A percentile compares a stretch with the other conserved stretches of the same genome.
phyloP scores from a whole-genome alignment of 1,140 invertebrate species.

The Drosophila persimilis region DNA sequence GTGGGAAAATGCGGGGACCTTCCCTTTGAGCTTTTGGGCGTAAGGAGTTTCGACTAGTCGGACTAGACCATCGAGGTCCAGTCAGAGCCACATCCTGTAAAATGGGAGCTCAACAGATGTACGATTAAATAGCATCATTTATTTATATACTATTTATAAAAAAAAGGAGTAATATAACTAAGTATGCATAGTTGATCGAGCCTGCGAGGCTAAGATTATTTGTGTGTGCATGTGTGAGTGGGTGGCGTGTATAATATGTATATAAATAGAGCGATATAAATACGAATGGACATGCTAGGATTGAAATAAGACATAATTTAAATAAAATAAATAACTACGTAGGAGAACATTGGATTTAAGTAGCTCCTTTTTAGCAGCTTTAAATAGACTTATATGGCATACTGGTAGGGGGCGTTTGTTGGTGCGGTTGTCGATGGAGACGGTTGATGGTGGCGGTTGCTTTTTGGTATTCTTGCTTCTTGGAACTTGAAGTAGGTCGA shows the following conservation, averaged over 20 bases:
- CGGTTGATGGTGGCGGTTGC: slow-evolving; percentile 12
- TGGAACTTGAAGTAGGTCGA: too few relatives aligned
- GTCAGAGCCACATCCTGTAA: too few relatives aligned
- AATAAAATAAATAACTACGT: slow-evolving; percentile 11
- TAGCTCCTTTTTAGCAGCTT: background rate
- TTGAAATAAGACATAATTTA: slow-evolving; percentile 15
- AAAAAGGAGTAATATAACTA: slow-evolving; percentile 18
- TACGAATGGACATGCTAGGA: slow-evolving; percentile 2
- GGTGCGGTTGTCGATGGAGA: background rate
- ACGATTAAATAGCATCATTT: slow-evolving; percentile 20
- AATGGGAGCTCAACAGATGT: background rate
- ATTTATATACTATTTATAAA: slow-evolving; percentile 24
- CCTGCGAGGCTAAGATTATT: slow-evolving; percentile 28
- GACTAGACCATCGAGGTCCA: too few relatives aligned
- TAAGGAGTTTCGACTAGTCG: too few relatives aligned
- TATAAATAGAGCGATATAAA: slow-evolving; percentile 35
- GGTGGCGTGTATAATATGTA: slow-evolving; percentile 4
- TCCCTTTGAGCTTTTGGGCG: too few relatives aligned
- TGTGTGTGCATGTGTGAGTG: slow-evolving; percentile 2
- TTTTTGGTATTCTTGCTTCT: slow-evolving; percentile 21
- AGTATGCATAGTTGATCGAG: slow-evolving; percentile 25
- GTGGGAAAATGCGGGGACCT: too few relatives aligned
- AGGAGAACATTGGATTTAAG: background rate
- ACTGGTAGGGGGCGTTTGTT: too few relatives aligned
- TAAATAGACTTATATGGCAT: slow-evolving; percentile 8